phyloP scores from a whole-genome alignment of 2,797 vertebrate species.

The Enteromius anoplus region DNA sequence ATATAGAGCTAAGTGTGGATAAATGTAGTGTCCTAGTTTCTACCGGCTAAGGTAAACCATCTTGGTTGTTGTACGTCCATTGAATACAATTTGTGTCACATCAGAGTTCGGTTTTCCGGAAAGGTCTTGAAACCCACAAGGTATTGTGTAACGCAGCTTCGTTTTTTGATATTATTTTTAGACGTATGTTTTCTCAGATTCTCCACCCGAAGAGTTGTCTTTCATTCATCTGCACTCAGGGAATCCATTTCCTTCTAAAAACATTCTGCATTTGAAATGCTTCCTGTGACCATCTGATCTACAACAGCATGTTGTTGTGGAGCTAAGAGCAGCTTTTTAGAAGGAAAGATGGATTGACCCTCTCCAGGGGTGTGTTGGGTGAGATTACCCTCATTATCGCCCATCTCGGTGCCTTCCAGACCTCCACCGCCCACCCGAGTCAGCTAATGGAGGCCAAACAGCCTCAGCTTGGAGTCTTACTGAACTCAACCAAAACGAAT shows the following conservation, averaged over 20 bases:
- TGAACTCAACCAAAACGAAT: slow-evolving; percentile 37
- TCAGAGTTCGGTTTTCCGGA: slow-evolving; percentile 31
- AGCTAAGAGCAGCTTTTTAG: background rate
- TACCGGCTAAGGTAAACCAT: slow-evolving; percentile 25
- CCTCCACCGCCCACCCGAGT: slow-evolving; percentile 3
- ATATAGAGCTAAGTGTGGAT: slow-evolving; percentile 40
- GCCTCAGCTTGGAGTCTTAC: slow-evolving; percentile 1
- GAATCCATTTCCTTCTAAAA: slow-evolving; percentile 15
- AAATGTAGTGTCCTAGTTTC: slow-evolving; percentile 48
- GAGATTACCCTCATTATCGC: slow-evolving; percentile 42
- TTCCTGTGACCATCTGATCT: slow-evolving; percentile 12
- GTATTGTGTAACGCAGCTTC: slow-evolving; percentile 33
- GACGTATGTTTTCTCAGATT: background rate
- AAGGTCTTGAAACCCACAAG: slow-evolving; percentile 42
- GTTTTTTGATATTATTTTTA: slow-evolving; percentile 31
- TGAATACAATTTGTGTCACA: slow-evolving; percentile 44
- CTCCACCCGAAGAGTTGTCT: background rate
- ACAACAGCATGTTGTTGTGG: background rate
- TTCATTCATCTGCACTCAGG: slow-evolving; percentile 31
- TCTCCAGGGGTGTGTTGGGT: slow-evolving; percentile 5
- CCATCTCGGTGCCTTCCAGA: slow-evolving; percentile 17
- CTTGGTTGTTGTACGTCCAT: slow-evolving; percentile 21
- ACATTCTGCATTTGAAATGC: slow-evolving; percentile 21
- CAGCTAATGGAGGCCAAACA: slow-evolving; percentile 35
- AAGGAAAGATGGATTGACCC: slow-evolving; percentile 21